Evolutionary conservation across 2,113 vertebrate species (phyloP).

Genomic region (Gopherus evgoodei): DNA sequence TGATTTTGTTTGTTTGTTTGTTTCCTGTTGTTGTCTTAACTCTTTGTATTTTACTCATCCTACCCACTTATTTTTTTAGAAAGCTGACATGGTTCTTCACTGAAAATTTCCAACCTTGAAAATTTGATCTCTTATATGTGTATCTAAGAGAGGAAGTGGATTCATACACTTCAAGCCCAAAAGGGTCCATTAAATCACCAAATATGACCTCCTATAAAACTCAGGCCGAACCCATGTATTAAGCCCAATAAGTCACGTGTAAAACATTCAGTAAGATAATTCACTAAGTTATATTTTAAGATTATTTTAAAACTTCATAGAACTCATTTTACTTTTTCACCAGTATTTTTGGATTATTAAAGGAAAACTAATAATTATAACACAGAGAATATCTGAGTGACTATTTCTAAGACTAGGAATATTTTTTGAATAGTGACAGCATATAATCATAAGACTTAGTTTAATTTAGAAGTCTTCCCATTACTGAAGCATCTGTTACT

Average conservation of each 20-base stretch:
- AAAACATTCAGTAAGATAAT: constrained; percentile 38
- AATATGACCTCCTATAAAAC: constrained; percentile 35
- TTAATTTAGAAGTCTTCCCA: constrained; percentile 32
- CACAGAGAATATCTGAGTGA: not conserved
- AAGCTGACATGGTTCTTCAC: constrained; percentile 25
- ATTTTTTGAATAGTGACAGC: not conserved
- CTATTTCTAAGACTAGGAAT: not conserved
- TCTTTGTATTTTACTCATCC: constrained; percentile 1
- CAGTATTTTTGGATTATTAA: constrained; percentile 8
- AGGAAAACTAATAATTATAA: constrained; percentile 44
- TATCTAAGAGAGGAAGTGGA: constrained; percentile 30
- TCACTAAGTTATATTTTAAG: constrained; percentile 23
- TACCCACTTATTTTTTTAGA: not conserved
- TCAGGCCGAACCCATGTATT: constrained; percentile 1
- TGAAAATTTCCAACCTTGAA: constrained; percentile 57
- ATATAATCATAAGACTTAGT: not conserved
- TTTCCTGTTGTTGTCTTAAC: not conserved
- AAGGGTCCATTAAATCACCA: constrained; percentile 35
- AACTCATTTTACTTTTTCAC: constrained; percentile 26
- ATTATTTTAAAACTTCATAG: constrained; percentile 8
- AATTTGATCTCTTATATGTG: constrained; percentile 55
- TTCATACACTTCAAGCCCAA: constrained; percentile 48
- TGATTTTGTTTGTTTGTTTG: not conserved
- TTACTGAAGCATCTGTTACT: constrained; percentile 35
- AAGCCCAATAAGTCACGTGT: constrained; percentile 34